phyloP scores from a whole-genome alignment of 2,797 vertebrate species.

The Malurus splendens region DNA sequence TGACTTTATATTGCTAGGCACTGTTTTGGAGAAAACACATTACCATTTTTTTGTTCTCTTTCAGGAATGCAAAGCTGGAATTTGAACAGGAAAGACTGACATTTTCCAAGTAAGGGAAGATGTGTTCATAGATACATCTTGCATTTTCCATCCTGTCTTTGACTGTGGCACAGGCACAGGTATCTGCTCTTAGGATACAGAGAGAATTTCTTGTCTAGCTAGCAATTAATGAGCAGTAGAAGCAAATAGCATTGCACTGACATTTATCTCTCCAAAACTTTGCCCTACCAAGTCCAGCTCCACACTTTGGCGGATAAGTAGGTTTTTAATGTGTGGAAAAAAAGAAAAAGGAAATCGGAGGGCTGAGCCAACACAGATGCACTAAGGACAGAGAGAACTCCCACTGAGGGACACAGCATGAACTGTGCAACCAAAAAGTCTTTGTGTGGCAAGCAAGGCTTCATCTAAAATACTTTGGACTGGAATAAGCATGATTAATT shows the following conservation, averaged over 20 bases:
- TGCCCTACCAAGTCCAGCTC: neutral
- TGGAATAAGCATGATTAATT: neutral
- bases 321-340: neutral
- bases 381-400: neutral
- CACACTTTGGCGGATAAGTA: neutral
- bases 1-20: neutral
- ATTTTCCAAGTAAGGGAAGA: neutral
- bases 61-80: neutral
- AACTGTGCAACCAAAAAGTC: neutral
- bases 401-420: neutral
- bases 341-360: neutral
- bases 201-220: neutral
- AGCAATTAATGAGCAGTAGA: neutral
- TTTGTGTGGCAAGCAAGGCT: neutral
- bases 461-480: neutral
- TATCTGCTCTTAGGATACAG: neutral
- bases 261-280: neutral
- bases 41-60: neutral
- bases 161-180: neutral
- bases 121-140: neutral
- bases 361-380: neutral
- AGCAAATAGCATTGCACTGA: neutral
- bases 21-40: neutral
- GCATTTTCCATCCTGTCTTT: neutral
- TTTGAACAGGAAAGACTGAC: neutral